Base-by-base conservation (phyloP, 1,140 invertebrate genomes). In the Aphelinus atriplicis region DNA sequence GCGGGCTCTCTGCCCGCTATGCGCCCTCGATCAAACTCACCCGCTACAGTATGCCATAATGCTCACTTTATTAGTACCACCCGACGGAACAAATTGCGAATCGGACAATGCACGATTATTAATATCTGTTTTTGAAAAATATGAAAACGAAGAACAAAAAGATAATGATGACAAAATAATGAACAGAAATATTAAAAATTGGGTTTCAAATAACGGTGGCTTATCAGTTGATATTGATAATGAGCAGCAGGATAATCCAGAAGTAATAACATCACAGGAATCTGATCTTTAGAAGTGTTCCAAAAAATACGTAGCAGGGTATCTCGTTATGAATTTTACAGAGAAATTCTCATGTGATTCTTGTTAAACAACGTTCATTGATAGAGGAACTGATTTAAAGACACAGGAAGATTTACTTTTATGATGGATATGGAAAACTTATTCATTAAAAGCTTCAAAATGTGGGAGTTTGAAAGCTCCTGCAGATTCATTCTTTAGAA, bases 31-130 rank as follows among this genome's bases (percentile, higher is more conserved):
- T 26, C 26, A 26, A 26, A 26, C 26, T 26, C 26, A 26, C 26
- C 26, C 26, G 26, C 26, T 78, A 67, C 53, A 57, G 2, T 77
- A 71, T 75, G 51, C 51, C 4, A 53, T 53, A 4, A 53, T 53
- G 51, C 9, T 60, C 5, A 60, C 57, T 60, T 60, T 60, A n/a
- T 42, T 60, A n/a, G 57, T 60, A 60, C 57, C 57, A 4, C 57
- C 57, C 26, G 57, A 7, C 57, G 57, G 57, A 60, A 60, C 57
- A n/a, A 60, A 60, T 60, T 60, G 57, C n/a, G 57, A 60, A 60
- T 4, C 57, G 9, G 57, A 60, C 26, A 4, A 60, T 7, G 57
- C 5, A n/a, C 57, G 57, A n/a, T 7, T 60, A 60, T 60, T 60
- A 60, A 60, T 60, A 7, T 60, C 57, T 60, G 42, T 7, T 60